phyloP scores from a whole-genome alignment of 2,888 invertebrate genomes.

The Drosophila pullipes region DNA sequence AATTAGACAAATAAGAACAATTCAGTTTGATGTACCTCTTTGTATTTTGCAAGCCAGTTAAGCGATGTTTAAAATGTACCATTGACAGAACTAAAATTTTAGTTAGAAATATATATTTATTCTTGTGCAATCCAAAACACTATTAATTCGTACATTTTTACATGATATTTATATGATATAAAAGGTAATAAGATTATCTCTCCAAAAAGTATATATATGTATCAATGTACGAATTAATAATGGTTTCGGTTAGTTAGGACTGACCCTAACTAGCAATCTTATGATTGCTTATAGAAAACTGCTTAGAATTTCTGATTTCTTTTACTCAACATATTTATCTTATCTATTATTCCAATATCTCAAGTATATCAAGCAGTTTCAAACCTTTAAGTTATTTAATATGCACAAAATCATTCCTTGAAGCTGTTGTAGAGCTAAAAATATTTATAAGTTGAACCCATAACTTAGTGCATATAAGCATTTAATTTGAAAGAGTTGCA shows the following conservation, averaged over 20 bases:
- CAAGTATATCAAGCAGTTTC: background rate
- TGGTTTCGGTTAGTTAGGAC: too few species aligned
- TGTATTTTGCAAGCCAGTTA: background rate
- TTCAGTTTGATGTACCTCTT: background rate
- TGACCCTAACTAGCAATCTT: background rate
- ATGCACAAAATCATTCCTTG: too few species aligned
- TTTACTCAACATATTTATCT: background rate
- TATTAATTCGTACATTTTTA: background rate
- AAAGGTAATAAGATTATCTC: rapidly evolving
- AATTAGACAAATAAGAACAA: background rate
- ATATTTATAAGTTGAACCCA: background rate
- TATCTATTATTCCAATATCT: rapidly evolving
- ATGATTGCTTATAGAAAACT: background rate
- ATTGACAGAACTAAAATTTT: background rate
- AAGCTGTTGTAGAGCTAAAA: background rate
- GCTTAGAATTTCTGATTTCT: background rate
- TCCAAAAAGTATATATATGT: background rate
- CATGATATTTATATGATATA: background rate
- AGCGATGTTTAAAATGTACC: background rate
- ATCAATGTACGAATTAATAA: too few species aligned
- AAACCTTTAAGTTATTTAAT: background rate
- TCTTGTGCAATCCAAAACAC: background rate
- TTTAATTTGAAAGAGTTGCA: background rate
- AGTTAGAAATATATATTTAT: background rate
- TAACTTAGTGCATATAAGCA: background rate